Conservation (phyloP, 92 coral and sea anemone species). For the Montipora capitata region DNA sequence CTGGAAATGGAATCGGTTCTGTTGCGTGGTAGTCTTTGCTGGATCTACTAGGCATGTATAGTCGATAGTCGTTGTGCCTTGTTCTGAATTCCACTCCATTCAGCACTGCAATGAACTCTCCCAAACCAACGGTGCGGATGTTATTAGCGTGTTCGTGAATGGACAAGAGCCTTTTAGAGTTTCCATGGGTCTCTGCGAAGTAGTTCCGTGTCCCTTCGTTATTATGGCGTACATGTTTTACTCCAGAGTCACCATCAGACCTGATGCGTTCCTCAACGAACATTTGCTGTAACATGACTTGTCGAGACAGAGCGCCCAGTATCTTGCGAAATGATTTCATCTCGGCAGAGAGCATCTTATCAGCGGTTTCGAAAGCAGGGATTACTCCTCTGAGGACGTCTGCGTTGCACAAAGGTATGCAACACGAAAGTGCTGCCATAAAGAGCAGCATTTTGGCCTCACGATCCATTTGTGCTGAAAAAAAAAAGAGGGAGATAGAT, state of each 20-base stretch:
- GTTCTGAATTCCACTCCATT: constrained; percentile 97
- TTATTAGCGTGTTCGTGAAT: constrained; percentile 94
- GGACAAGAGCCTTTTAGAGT: constrained; percentile 59
- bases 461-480: constrained; percentile 7
- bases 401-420: neutral
- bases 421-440: neutral
- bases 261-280: constrained; percentile 85
- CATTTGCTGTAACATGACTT: constrained; percentile 85
- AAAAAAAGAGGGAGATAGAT: neutral
- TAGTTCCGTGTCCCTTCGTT: constrained; percentile 80
- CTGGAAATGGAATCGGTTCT: constrained; percentile 82
- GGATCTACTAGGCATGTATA: constrained; percentile 80
- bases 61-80: constrained; percentile 94
- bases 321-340: constrained; percentile 33
- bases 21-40: constrained; percentile 73
- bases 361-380: constrained; percentile 19
- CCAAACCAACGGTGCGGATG: constrained; percentile 88
- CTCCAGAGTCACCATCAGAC: constrained; percentile 89
- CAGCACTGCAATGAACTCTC: constrained; percentile 88
- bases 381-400: constrained; percentile 6
- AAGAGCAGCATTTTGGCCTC: neutral
- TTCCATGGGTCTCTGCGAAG: constrained; percentile 70
- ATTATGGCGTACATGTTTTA: constrained; percentile 80
- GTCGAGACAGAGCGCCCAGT: constrained; percentile 79
- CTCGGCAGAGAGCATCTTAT: constrained; percentile 9